Evolutionary conservation across 2,888 invertebrate genomes (phyloP), one percentile per base, ranked within the genome.

Genomic region (Cotesia congregata): DNA sequence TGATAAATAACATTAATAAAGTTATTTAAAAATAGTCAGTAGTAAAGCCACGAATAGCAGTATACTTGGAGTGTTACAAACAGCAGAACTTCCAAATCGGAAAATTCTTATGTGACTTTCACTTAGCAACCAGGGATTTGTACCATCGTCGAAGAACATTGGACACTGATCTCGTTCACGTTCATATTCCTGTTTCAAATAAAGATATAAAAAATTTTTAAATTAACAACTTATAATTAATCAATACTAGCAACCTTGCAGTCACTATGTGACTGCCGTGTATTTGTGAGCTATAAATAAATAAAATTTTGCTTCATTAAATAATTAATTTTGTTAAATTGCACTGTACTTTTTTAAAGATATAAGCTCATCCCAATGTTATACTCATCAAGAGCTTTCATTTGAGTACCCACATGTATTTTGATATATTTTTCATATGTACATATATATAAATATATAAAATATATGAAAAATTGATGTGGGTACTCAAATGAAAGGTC

Each of bases 91-190:
- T 77, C 92, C 92, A 90, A 93, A 94, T 77, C 91, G 90, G 82
- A 96, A 95, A 17, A 96, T 90, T 88, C 94, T 94, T 40, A 95
- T 92, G 72, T 91, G 93, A 85, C 93, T 94, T 85, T 95, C 95
- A 38, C 93, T 92, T 74, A 92, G 91, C 1, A 91, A 85, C 96
- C 96, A 98, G 0, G 98, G 97, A 90, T 98, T 93, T 65, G 92
- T 91, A 6, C 98, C 98, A 87, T 98, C 98, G 86, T 98, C 98
- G 87, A 98, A 99, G 88, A 96, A 94, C 97, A 98, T 98, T 0
- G 98, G 98, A 88, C 98, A 99, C 86, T 97, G 96, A 91, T 99
- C 98, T 83, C 94, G 94, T 94, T 89, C 89, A 79, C 89, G 84
- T 76, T 89, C 89, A 64, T 89, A 89, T 85, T 89, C 89, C 88